Conservation (phyloP, 2,888 invertebrate species). For the Thera britannica region DNA sequence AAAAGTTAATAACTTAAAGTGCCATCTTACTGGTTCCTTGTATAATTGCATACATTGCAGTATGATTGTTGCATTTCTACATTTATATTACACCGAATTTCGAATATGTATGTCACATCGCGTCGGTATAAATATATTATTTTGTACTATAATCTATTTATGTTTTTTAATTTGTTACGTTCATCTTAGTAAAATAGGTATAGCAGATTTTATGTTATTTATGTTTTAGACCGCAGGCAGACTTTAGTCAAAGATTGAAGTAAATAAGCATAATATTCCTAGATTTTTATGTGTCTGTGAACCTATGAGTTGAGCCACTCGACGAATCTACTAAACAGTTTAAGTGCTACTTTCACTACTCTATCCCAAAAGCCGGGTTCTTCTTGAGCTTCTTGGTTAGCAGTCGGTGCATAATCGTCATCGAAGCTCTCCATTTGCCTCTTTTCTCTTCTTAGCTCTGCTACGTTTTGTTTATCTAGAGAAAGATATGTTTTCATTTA, state of each 20-base stretch:
- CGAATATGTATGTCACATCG: slow-evolving; percentile 62
- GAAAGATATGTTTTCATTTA: not conserved
- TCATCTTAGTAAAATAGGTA: not conserved
- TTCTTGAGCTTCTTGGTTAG: slow-evolving; percentile 62
- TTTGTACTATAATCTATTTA: slow-evolving; percentile 59
- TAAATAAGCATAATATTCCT: not conserved
- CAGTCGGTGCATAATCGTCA: slow-evolving; percentile 59
- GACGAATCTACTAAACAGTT: slow-evolving; percentile 72
- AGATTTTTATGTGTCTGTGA: not conserved
- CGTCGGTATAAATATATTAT: slow-evolving; percentile 72
- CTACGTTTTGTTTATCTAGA: slow-evolving; percentile 46
- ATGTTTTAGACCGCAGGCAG: too few species aligned
- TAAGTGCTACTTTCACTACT: slow-evolving; percentile 74
- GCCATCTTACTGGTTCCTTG: slow-evolving; percentile 75
- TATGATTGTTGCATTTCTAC: slow-evolving; percentile 61
- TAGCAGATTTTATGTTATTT: not conserved
- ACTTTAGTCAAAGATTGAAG: too few species aligned
- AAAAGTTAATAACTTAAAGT: slow-evolving; percentile 50
- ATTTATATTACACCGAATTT: slow-evolving; percentile 42
- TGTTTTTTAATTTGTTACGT: slow-evolving; percentile 31
- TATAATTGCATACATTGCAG: slow-evolving; percentile 50
- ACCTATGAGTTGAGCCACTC: slow-evolving; percentile 75
- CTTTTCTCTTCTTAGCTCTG: slow-evolving; percentile 53
- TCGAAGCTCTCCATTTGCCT: slow-evolving; percentile 73
- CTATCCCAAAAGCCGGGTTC: slow-evolving; percentile 77